A percentile compares a stretch with the other conserved stretches of the same genome.
Evolutionary conservation across 2,797 vertebrate species (phyloP).

Genomic region (Rhincodon typus): DNA sequence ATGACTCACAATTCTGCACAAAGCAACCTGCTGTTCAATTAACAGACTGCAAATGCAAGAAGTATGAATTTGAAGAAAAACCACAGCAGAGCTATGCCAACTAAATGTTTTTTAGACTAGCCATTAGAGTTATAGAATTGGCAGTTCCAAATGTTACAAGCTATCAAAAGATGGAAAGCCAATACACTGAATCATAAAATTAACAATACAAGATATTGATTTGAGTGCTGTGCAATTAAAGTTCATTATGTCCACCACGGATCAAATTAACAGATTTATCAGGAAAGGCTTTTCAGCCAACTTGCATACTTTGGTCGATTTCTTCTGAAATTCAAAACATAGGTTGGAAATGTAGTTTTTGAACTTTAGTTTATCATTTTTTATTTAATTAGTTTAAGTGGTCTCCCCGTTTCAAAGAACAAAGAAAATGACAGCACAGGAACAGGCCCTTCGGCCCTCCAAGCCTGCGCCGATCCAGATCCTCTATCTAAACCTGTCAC

Average conservation of each 20-base stretch:
- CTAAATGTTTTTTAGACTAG: not conserved
- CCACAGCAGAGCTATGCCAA: not conserved
- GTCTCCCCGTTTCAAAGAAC: too few relatives aligned
- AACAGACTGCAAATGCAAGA: not conserved
- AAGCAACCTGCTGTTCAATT: not conserved
- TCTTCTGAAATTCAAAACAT: too few relatives aligned
- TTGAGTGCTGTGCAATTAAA: not conserved
- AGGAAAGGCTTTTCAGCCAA: not conserved
- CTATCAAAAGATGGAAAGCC: not conserved
- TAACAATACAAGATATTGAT: not conserved
- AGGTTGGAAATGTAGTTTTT: too few relatives aligned
- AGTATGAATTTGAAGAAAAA: not conserved
- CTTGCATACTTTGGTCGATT: not conserved
- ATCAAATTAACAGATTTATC: not conserved
- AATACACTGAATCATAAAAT: not conserved
- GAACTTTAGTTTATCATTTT: too few relatives aligned
- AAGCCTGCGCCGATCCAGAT: too few relatives aligned
- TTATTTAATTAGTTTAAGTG: too few relatives aligned
- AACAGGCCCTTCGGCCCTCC: too few relatives aligned
- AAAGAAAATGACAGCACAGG: too few relatives aligned
- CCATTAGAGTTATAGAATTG: too few relatives aligned
- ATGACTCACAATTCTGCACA: not conserved
- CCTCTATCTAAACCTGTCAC: too few relatives aligned
- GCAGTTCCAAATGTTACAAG: not conserved
- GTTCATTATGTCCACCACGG: not conserved